Conservation (phyloP, 2,888 invertebrate species). For the Drosophila nr. fundita region DNA sequence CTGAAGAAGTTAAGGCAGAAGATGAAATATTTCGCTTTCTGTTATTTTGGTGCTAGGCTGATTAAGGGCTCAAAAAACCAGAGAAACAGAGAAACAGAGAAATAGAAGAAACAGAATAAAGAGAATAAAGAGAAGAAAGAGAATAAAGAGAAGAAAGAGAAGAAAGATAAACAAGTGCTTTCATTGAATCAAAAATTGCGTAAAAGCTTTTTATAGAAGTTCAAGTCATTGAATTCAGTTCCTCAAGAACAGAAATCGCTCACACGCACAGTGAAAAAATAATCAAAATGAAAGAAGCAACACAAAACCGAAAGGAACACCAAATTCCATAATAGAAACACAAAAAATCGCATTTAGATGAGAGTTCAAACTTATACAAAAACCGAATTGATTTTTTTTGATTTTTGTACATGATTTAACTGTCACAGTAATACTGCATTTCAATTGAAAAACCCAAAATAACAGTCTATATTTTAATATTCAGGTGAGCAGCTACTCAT, state of each 20-base stretch:
- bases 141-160: constrained; percentile 1
- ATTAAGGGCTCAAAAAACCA: constrained; percentile 15
- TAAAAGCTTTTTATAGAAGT: constrained; percentile 56
- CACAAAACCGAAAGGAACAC: constrained; percentile 2
- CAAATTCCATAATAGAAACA: neutral
- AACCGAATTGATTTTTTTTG: neutral
- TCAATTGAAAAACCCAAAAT: neutral
- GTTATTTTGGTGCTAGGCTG: neutral
- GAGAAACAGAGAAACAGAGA: too few species aligned
- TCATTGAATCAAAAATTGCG: constrained; percentile 38
- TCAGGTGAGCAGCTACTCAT: neutral
- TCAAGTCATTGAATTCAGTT: constrained; percentile 53
- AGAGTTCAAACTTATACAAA: neutral
- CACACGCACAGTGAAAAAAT: constrained; percentile 12
- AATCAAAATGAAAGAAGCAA: constrained; percentile 7
- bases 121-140: neutral
- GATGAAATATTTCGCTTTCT: neutral
- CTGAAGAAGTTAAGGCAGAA: neutral
- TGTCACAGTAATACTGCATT: neutral
- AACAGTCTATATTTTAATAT: neutral
- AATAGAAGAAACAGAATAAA: neutral
- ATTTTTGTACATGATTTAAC: neutral
- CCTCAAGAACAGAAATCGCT: constrained; percentile 32
- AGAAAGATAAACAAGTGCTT: constrained; percentile 27
- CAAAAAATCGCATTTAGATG: neutral